Evolutionary conservation across 2,113 vertebrate species (phyloP), one percentile per base, ranked within the genome.

Genomic region (Probosciger aterrimus): DNA sequence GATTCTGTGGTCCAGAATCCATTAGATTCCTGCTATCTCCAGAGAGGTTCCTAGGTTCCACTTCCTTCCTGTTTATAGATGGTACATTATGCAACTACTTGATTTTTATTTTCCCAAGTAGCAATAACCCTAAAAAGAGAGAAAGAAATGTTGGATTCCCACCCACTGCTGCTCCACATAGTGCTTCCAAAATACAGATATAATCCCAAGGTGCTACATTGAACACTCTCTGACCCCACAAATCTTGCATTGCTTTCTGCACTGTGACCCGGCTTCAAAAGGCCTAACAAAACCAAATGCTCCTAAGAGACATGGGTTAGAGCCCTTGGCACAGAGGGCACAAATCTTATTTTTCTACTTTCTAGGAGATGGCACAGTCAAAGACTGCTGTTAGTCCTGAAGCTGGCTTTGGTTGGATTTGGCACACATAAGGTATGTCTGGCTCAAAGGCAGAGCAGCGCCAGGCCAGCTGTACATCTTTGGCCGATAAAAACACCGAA

Each of bases 191-290:
- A 88, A 65, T n/a, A 83, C n/a, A 67, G 30, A 49, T 9, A 65
- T 0, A 88, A 82, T 17, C 39, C 18, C 0, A 7, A 78, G 28
- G 24, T 6, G 8, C 25, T 44, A 57, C 41, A 44, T 1, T 6
- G 8, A 77, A 19, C 0, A 2, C 14, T 41, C 27, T 44, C 37
- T 39, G 49, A 82, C 41, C 18, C 41, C 13, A 31, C 3, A 2
- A 43, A 30, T 37, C 31, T 37, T 62, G 9, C 27, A 19, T 30
- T 62, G 83, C 49, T 63, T 88, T 85, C 64, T 86, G 68, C 14
- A 44, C 20, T n/a, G 53, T 10, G 30, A 86, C 16, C 8, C 28
- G 82, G 20, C 57, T 82, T 80, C 30, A 55, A 57, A 71, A 79
- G 67, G n/a, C 27, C 55, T 68, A 86, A 50, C 6, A 74, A 53